Evolutionary conservation across 2,113 vertebrate genomes (phyloP).

Genomic region (Petroica traversi): DNA sequence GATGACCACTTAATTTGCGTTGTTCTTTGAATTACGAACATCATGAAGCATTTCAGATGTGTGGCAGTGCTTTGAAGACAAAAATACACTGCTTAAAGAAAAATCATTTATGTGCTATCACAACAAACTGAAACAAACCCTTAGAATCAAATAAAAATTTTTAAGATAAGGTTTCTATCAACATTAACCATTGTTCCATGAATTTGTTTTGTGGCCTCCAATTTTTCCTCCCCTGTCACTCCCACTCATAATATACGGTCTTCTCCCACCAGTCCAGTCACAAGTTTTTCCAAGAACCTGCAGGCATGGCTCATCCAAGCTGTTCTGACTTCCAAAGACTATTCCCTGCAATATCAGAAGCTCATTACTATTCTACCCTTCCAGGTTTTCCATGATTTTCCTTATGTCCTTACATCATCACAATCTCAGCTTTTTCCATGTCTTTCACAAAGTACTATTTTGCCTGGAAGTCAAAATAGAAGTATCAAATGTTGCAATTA

Average conservation of each 20-base stretch:
- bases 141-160: not conserved
- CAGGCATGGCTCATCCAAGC: not conserved
- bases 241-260: not conserved
- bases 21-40: not conserved
- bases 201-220: not conserved
- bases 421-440: not conserved
- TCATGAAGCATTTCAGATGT: constrained; percentile 17
- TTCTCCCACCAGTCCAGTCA: not conserved
- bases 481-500: not conserved
- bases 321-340: not conserved
- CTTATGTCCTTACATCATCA: not conserved
- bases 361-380: not conserved
- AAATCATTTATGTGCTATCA: not conserved
- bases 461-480: not conserved
- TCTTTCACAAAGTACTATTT: not conserved
- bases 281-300: not conserved
- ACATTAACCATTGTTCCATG: not conserved
- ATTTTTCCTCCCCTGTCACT: not conserved
- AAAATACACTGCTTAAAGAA: not conserved
- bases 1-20: not conserved
- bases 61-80: not conserved
- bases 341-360: not conserved
- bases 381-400: not conserved
- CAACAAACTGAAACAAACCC: not conserved
- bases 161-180: not conserved